phyloP scores from a whole-genome alignment of 1,140 invertebrate species.

The Conopomorpha cramerella region DNA sequence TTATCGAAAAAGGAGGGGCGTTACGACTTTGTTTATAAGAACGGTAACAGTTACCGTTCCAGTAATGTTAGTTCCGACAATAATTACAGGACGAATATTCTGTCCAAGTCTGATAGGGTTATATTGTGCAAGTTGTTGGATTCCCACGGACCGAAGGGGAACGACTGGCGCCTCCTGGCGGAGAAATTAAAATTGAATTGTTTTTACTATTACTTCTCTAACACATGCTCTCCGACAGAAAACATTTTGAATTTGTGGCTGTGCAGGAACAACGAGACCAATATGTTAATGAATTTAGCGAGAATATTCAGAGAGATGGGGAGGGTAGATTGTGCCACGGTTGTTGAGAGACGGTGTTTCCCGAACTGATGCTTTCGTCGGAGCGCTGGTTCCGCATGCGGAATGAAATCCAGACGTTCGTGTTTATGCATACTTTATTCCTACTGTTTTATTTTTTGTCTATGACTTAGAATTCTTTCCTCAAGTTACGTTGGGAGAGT shows the following conservation, averaged over 20 bases:
- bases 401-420: too few species aligned
- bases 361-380: too few species aligned
- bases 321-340: conserved; percentile 83
- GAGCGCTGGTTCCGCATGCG: too few species aligned
- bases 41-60: conserved; percentile 20
- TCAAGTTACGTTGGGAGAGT: too few species aligned
- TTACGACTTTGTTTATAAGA: conserved; percentile 42
- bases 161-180: conserved; percentile 94
- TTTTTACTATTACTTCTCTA: conserved; percentile 96
- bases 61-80: conserved; percentile 43
- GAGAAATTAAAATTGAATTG: conserved; percentile 88
- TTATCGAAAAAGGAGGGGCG: conserved; percentile 41
- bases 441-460: too few species aligned
- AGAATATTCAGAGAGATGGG: conserved; percentile 92
- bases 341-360: conserved; percentile 73
- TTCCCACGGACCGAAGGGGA: conserved; percentile 84
- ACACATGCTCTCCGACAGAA: conserved; percentile 92
- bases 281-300: conserved; percentile 79
- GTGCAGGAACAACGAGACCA: conserved; percentile 85
- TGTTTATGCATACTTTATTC: too few species aligned
- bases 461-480: too few species aligned
- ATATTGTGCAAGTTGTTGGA: conserved; percentile 89
- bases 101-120: conserved; percentile 68
- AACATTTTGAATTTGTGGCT: conserved; percentile 96
- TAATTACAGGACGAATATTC: conserved; percentile 41